These are phyloP conservation scores for Oreochromis niloticus DNA, from an alignment of 2,113 vertebrate genomes.

Conservation along the genomic window DNA sequence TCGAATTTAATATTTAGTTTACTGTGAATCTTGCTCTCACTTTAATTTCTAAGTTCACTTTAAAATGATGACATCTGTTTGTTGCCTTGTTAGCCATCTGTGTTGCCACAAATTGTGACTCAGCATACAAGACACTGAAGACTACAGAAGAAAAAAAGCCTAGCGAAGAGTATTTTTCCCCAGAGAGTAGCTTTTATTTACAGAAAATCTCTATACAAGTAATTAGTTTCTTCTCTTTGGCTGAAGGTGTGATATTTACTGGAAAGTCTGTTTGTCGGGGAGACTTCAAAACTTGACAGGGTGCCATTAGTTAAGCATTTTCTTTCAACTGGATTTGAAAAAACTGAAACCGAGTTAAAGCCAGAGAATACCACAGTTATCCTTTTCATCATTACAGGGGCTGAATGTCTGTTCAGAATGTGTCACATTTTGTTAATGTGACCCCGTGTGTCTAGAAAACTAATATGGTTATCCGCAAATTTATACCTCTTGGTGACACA, in stretches of 20 bases:
- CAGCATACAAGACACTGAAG: background rate
- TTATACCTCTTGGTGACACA: background rate
- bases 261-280: background rate
- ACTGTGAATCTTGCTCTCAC: background rate
- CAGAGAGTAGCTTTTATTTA: background rate
- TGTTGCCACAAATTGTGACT: background rate
- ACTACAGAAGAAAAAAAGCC: background rate
- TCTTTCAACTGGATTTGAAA: background rate
- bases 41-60: background rate
- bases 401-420: background rate
- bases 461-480: background rate
- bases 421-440: background rate
- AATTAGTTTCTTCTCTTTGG: background rate
- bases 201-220: background rate
- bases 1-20: background rate
- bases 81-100: slow-evolving; percentile 2
- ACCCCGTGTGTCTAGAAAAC: background rate
- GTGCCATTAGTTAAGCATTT: background rate
- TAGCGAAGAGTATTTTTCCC: background rate
- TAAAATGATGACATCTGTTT: background rate
- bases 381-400: background rate
- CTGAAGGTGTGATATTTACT: background rate
- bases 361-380: background rate
- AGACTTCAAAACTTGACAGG: background rate
- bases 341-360: accelerated